These are phyloP conservation scores for Erebia ligea DNA, from an alignment of 2,888 invertebrate species.

Conservation along the genomic window DNA sequence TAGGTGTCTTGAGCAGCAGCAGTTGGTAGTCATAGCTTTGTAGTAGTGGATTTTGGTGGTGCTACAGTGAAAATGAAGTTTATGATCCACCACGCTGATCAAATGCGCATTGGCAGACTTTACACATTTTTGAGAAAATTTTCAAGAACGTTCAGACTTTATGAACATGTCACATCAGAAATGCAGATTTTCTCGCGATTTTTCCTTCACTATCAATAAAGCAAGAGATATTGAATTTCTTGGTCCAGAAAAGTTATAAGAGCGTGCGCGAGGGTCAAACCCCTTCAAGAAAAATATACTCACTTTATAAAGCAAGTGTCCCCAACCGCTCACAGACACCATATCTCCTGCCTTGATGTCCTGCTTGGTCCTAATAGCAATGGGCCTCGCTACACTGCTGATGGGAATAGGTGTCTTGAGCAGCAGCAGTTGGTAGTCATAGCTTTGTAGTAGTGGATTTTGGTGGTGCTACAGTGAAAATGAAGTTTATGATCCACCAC, in stretches of 20 bases:
- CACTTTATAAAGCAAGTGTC: conserved; percentile 62
- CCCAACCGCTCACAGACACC: conserved; percentile 69
- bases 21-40: conserved; percentile 74
- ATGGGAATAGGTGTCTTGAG: conserved; percentile 63
- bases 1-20: conserved; percentile 59
- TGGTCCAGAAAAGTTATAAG: too few relatives aligned
- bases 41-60: conserved; percentile 51
- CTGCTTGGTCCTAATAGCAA: conserved; percentile 60
- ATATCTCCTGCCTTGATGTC: conserved; percentile 55
- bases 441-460: conserved; percentile 62
- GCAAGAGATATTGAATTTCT: too few relatives aligned
- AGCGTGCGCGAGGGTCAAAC: too few relatives aligned
- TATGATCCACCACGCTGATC: too few relatives aligned
- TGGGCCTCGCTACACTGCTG: conserved; percentile 55
- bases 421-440: conserved; percentile 69
- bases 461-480: conserved; percentile 55
- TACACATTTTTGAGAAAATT: too few relatives aligned
- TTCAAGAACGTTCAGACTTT: too few relatives aligned
- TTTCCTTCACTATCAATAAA: too few relatives aligned
- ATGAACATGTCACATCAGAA: too few relatives aligned
- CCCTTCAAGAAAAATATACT: conserved; percentile 16
- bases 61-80: conserved; percentile 61
- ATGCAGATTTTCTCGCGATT: too few relatives aligned
- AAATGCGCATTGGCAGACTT: too few relatives aligned
- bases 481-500: conserved; percentile 43